Conservation (phyloP, 1,140 invertebrate species). For the Danaus plexippus region DNA sequence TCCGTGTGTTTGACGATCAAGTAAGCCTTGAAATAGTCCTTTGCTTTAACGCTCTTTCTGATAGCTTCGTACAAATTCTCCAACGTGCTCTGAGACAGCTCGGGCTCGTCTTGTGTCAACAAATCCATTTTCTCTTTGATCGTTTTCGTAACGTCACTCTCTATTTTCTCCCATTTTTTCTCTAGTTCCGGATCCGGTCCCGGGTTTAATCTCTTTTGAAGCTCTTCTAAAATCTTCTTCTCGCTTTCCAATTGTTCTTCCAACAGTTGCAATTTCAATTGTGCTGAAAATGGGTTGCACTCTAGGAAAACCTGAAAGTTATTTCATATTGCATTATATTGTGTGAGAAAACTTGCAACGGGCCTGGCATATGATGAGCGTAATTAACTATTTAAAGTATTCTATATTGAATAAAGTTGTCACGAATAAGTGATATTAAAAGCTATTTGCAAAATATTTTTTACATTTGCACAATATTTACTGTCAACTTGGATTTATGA, state of each 20-base stretch:
- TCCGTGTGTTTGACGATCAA: slow-evolving; percentile 64
- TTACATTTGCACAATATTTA: no score
- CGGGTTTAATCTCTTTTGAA: slow-evolving; percentile 71
- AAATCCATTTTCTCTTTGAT: slow-evolving; percentile 61
- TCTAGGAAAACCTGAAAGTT: slow-evolving; percentile 76
- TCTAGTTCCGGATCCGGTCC: slow-evolving; percentile 52
- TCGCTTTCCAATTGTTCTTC: slow-evolving; percentile 73
- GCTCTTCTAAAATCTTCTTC: slow-evolving; percentile 72
- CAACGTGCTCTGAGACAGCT: slow-evolving; percentile 54
- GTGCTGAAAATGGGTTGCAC: slow-evolving; percentile 81
- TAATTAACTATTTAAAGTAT: no score
- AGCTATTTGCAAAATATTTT: no score
- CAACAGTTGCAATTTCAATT: slow-evolving; percentile 74
- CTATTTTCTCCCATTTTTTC: slow-evolving; percentile 63
- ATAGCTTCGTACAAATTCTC: slow-evolving; percentile 63
- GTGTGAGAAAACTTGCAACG: no score
- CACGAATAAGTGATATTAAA: no score
- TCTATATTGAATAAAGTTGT: no score
- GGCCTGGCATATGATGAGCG: no score
- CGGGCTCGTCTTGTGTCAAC: slow-evolving; percentile 61
- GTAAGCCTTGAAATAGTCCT: slow-evolving; percentile 64
- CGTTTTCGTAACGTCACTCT: slow-evolving; percentile 43
- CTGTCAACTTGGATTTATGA: no score
- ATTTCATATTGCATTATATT: no score
- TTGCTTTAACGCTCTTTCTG: slow-evolving; percentile 45